Conservation (phyloP, 2,797 vertebrate species). For the Sus cebifrons region DNA sequence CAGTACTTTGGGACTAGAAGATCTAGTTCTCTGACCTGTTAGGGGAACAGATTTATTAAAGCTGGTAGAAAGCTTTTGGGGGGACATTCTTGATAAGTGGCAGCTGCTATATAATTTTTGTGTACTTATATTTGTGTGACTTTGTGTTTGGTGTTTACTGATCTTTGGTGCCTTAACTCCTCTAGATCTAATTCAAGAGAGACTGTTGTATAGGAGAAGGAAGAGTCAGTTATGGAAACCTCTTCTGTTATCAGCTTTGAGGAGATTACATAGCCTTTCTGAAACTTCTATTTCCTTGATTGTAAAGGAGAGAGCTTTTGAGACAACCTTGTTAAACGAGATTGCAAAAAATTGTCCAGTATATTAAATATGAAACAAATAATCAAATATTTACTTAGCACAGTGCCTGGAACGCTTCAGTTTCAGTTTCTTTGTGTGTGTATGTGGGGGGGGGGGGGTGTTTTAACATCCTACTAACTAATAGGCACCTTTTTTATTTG, state of each 20-base stretch:
- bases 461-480: no score
- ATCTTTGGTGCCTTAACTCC: slow-evolving; percentile 36
- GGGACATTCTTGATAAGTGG: background rate
- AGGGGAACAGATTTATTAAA: background rate
- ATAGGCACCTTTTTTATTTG: no score
- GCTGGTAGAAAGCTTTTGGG: background rate
- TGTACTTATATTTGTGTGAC: background rate
- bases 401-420: background rate
- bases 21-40: background rate
- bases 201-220: background rate
- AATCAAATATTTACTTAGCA: background rate
- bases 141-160: slow-evolving; percentile 18
- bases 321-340: slow-evolving; percentile 23
- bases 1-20: slow-evolving; percentile 14
- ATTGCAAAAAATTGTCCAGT: background rate
- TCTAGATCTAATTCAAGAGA: slow-evolving; percentile 7
- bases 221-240: slow-evolving; percentile 44
- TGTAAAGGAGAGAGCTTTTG: slow-evolving; percentile 11
- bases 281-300: background rate
- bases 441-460: no score
- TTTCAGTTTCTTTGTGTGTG: background rate
- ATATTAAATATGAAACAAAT: slow-evolving; percentile 38
- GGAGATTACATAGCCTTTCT: slow-evolving; percentile 14
- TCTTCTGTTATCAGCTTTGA: background rate
- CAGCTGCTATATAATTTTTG: background rate